Evolutionary conservation across 2,113 vertebrate genomes (phyloP), one percentile per base, ranked within the genome.

Genomic region (Potamarius usumacintae): DNA sequence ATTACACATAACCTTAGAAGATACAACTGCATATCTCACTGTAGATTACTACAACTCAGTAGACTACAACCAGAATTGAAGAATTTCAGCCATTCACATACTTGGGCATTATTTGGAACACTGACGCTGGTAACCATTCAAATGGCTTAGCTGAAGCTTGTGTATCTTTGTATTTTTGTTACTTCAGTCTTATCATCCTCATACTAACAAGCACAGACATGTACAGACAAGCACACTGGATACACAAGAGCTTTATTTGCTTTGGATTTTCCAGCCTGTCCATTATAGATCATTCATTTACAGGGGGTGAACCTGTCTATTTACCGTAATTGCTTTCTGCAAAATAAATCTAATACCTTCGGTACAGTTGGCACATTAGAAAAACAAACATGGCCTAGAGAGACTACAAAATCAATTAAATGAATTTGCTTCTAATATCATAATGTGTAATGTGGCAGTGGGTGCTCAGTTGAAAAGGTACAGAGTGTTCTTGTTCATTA

Each of bases 141-240:
- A n/a, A 65, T 10, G 25, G 81, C 81, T 50, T 65, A 65, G 12
- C n/a, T 42, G 57, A 22, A 25, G 25, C 42, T 42, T 53, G 53
- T 53, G 7, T 53, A 53, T 53, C 8, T 53, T 53, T 53, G 53
- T 3, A 42, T 42, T 42, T 42, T 42, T 4, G 42, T 72, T 55
- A 50, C 18, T 72, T 34, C 14, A 84, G 34, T 10, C 15, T 84
- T 72, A 84, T 71, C 20, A 48, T 48, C 11, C 62, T 27, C 20
- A 42, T 53, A 15, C 52, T 58, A 53, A 71, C 83, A 55, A 69
- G 65, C 83, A 72, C 15, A 52, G 62, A 34, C 83, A 84, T 84
- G 83, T 84, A 53, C 67, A 74, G 50, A 72, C 67, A 58, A 34
- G 27, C 53, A 42, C 52, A 55, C 67, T 74, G 52, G 53, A 84